These are phyloP conservation scores for Norana najaformis DNA, from an alignment of 2,888 invertebrate species.

Conservation along the genomic window DNA sequence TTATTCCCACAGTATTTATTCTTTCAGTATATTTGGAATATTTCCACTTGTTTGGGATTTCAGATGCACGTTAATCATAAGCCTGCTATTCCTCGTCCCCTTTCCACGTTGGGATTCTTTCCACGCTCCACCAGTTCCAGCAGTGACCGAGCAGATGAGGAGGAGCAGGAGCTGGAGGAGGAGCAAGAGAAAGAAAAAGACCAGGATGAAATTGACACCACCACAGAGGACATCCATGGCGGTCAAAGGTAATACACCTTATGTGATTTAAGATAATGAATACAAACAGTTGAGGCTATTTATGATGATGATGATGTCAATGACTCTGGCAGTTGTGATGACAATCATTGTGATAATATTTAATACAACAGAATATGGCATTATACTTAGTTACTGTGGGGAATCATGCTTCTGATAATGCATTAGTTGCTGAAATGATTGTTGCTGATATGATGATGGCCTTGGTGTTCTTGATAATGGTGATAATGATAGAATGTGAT, in stretches of 20 bases:
- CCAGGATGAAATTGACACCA: not conserved
- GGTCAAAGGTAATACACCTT: not conserved
- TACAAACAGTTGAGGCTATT: not conserved
- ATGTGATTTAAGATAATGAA: not conserved
- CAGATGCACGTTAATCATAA: not conserved
- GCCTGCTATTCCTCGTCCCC: not conserved
- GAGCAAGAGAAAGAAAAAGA: not conserved
- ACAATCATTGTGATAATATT: not conserved
- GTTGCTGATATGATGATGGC: slow-evolving; percentile 1
- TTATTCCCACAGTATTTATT: not conserved
- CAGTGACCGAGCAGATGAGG: slow-evolving; percentile 6
- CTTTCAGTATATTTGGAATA: not conserved
- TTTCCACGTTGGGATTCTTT: not conserved
- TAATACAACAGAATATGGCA: not conserved
- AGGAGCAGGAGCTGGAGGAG: not conserved
- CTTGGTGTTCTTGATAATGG: not conserved
- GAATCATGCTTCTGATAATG: not conserved
- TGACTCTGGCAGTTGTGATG: not conserved
- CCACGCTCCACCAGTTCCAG: not conserved
- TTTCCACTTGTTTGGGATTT: not conserved
- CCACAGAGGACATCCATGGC: not conserved
- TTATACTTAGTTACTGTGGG: not conserved
- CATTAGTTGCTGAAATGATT: not conserved
- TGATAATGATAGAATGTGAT: not conserved
- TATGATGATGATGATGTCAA: not conserved